phyloP scores from a whole-genome alignment of 2,888 invertebrate genomes.

The Esperia sulphurella region DNA sequence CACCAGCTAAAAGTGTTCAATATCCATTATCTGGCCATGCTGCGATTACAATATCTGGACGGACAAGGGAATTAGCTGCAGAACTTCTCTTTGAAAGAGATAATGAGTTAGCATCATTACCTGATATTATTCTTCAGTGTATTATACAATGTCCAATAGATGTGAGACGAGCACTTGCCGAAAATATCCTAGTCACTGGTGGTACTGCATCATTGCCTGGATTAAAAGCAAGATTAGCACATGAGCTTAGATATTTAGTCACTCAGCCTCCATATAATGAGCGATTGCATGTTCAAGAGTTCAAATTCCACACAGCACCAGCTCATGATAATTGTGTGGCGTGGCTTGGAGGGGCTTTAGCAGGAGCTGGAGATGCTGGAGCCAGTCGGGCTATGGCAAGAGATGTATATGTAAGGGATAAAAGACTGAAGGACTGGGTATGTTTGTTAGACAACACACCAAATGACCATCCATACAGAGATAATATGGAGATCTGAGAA shows the following conservation, averaged over 20 bases:
- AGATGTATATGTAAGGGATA: constrained; percentile 86
- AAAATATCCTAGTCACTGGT: constrained; percentile 92
- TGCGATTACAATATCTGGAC: constrained; percentile 81
- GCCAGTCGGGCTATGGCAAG: constrained; percentile 81
- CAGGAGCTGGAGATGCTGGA: constrained; percentile 76
- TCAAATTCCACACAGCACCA: constrained; percentile 91
- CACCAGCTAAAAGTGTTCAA: constrained; percentile 75
- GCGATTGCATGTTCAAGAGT: constrained; percentile 33
- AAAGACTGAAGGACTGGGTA: constrained; percentile 91
- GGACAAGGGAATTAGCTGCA: constrained; percentile 87
- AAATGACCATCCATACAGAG: constrained; percentile 12
- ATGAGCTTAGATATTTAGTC: constrained; percentile 86
- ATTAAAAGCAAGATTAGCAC: constrained; percentile 87
- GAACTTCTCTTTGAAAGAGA: constrained; percentile 93
- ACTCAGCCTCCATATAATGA: constrained; percentile 77
- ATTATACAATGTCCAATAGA: constrained; percentile 91
- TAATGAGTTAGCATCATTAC: constrained; percentile 82
- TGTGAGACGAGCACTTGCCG: constrained; percentile 86
- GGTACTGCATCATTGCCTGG: constrained; percentile 92
- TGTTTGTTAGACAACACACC: constrained; percentile 80
- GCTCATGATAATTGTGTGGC: constrained; percentile 87
- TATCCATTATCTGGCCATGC: constrained; percentile 74
- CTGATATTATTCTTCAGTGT: constrained; percentile 91
- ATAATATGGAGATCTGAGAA: constrained; percentile 9
- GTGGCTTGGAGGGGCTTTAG: constrained; percentile 88